Percentiles rank a stretch among this genome's conserved stretches.
These are phyloP conservation scores for Sesamia inferens DNA, from an alignment of 2,888 invertebrate genomes.

Conservation along the genomic window DNA sequence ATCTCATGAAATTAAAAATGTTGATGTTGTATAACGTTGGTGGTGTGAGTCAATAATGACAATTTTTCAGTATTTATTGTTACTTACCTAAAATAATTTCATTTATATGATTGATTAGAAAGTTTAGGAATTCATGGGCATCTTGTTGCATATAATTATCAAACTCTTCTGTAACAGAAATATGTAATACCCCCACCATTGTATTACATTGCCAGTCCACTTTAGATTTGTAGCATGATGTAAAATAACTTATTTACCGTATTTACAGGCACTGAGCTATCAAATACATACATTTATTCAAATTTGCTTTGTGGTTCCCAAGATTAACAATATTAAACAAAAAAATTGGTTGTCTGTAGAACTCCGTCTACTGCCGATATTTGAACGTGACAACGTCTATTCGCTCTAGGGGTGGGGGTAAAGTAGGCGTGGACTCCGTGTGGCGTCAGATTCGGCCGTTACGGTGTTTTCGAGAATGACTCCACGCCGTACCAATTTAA, in stretches of 20 bases:
- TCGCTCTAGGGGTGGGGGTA: too few relatives aligned
- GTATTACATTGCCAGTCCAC: background rate
- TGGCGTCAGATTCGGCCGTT: too few relatives aligned
- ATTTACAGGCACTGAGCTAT: background rate
- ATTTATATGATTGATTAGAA: slow-evolving; percentile 99
- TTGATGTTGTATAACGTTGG: too few relatives aligned
- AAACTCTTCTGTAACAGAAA: slow-evolving; percentile 95
- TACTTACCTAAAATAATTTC: slow-evolving; percentile 97
- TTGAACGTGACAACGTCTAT: too few relatives aligned
- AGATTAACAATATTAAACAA: background rate
- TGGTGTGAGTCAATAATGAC: background rate
- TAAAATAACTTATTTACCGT: background rate
- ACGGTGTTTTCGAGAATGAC: too few relatives aligned
- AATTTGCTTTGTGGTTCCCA: too few relatives aligned
- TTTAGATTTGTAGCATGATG: background rate
- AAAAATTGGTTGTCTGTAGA: too few relatives aligned
- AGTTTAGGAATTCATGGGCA: slow-evolving; percentile 99
- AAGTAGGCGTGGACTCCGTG: too few relatives aligned
- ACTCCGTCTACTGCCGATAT: too few relatives aligned
- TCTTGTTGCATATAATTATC: slow-evolving; percentile 99
- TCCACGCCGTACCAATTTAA: too few relatives aligned
- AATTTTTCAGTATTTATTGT: background rate
- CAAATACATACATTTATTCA: background rate
- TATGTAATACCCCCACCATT: background rate
- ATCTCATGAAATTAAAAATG: background rate